These are phyloP conservation scores for Sycophaga agraensis DNA, from an alignment of 1,140 invertebrate genomes.

Conservation along the genomic window DNA sequence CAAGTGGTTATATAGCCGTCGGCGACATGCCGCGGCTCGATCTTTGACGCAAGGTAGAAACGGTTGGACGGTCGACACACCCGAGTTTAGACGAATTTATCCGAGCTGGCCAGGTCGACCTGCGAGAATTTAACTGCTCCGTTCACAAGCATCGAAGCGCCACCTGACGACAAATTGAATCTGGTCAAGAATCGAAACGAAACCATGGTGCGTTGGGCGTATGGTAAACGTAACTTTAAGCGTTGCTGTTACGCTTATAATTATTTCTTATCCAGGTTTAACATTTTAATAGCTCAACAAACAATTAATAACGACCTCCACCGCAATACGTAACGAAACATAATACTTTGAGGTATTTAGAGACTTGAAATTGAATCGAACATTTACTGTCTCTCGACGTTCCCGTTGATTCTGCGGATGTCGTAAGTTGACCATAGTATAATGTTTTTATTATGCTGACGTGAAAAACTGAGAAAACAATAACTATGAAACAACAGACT, in stretches of 20 bases:
- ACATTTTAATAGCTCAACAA: constrained; percentile 40
- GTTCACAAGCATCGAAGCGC: too few species aligned
- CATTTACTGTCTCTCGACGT: constrained; percentile 64
- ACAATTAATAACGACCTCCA: constrained; percentile 38
- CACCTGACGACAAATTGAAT: too few species aligned
- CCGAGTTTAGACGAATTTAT: too few species aligned
- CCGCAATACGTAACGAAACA: constrained; percentile 38
- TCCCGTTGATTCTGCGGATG: constrained; percentile 66
- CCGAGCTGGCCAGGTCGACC: too few species aligned
- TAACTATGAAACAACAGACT: neutral
- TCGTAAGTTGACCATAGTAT: constrained; percentile 52
- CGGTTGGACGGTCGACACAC: too few species aligned
- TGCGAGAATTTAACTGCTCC: too few species aligned
- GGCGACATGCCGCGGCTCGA: too few species aligned
- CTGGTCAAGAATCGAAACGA: neutral
- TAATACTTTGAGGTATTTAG: neutral
- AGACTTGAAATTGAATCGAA: neutral
- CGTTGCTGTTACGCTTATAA: constrained; percentile 48
- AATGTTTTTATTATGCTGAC: neutral
- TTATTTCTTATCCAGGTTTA: constrained; percentile 42
- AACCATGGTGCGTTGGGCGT: constrained; percentile 13
- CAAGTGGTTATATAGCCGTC: too few species aligned
- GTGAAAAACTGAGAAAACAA: neutral
- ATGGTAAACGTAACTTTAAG: constrained; percentile 18
- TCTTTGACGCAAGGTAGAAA: too few species aligned